Evolutionary conservation across 2,797 vertebrate species (phyloP).

Genomic region (Sebastes flavidus): DNA sequence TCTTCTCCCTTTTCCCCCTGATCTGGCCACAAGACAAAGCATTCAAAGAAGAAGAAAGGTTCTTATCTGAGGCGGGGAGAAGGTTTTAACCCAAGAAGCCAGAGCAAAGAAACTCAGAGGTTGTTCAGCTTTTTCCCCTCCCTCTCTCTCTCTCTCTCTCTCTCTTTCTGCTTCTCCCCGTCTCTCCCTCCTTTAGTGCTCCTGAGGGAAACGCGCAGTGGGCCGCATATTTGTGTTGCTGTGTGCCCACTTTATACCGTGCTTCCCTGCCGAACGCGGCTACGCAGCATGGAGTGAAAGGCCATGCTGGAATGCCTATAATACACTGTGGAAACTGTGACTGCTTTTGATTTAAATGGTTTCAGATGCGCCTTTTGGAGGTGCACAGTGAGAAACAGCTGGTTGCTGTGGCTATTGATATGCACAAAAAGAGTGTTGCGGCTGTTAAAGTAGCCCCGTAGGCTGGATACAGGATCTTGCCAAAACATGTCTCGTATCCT

Average conservation of each 20-base stretch:
- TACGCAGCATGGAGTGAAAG: conserved; percentile 70
- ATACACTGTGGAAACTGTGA: conserved; percentile 84
- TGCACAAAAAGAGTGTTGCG: conserved; percentile 58
- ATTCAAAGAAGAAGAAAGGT: conserved; percentile 62
- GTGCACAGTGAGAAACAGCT: conserved; percentile 77
- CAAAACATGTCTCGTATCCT: conserved; percentile 36
- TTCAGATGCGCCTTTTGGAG: conserved; percentile 83
- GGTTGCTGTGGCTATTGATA: conserved; percentile 77
- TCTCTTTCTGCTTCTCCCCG: background rate
- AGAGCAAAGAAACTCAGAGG: conserved; percentile 52
- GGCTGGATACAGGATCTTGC: conserved; percentile 44
- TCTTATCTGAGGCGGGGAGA: conserved; percentile 69
- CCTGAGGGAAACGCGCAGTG: conserved; percentile 60
- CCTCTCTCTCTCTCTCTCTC: background rate
- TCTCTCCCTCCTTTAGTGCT: conserved; percentile 49
- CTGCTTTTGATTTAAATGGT: conserved; percentile 84
- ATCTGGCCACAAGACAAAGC: conserved; percentile 74
- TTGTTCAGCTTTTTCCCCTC: conserved; percentile 15
- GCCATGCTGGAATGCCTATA: conserved; percentile 80
- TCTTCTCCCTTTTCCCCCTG: conserved; percentile 48
- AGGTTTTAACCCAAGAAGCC: conserved; percentile 65
- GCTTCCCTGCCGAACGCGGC: conserved; percentile 73
- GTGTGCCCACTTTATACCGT: conserved; percentile 75
- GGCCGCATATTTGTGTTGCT: conserved; percentile 75
- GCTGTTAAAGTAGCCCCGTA: conserved; percentile 63